A percentile compares a stretch with the other conserved stretches of the same genome.
Evolutionary conservation across 2,797 vertebrate species (phyloP).

Genomic region (Danio tinwini): DNA sequence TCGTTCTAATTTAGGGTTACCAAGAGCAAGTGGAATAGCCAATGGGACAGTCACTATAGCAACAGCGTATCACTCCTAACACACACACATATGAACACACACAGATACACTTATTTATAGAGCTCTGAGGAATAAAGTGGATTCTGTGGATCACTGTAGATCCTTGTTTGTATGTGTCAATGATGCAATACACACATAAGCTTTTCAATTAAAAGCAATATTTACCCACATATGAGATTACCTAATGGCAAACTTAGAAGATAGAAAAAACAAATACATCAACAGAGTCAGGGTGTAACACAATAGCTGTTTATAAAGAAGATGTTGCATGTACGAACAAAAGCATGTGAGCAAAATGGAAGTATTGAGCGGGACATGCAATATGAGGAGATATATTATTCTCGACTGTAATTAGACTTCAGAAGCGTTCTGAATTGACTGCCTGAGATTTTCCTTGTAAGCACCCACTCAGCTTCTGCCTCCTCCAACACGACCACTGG

Average conservation of each 20-base stretch:
- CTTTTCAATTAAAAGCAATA: neutral
- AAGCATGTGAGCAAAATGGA: slow-evolving; percentile 48
- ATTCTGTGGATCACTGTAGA: neutral
- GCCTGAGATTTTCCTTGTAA: slow-evolving; percentile 28
- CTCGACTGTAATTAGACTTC: slow-evolving; percentile 43
- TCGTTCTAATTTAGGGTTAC: slow-evolving; percentile 29
- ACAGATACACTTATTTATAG: slow-evolving; percentile 15
- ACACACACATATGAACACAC: slow-evolving; percentile 24
- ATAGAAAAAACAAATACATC: slow-evolving; percentile 31
- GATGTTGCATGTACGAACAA: slow-evolving; percentile 9
- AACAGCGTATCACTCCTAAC: slow-evolving; percentile 31
- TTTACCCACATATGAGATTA: slow-evolving; percentile 49
- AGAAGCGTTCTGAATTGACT: slow-evolving; percentile 31
- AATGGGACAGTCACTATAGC: slow-evolving; percentile 20
- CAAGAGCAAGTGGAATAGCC: slow-evolving; percentile 22
- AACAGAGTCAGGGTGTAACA: slow-evolving; percentile 52
- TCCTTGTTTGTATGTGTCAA: neutral
- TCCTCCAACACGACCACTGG: neutral
- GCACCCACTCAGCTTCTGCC: neutral
- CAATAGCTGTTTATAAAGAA: slow-evolving; percentile 53
- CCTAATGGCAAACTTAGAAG: neutral
- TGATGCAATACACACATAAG: neutral
- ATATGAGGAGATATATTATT: slow-evolving; percentile 51
- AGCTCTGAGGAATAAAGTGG: neutral
- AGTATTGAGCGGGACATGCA: slow-evolving; percentile 38